Evolutionary conservation across 2,888 invertebrate species (phyloP), one percentile per base, ranked within the genome.

Genomic region (Ormyrus nitidulus): DNA sequence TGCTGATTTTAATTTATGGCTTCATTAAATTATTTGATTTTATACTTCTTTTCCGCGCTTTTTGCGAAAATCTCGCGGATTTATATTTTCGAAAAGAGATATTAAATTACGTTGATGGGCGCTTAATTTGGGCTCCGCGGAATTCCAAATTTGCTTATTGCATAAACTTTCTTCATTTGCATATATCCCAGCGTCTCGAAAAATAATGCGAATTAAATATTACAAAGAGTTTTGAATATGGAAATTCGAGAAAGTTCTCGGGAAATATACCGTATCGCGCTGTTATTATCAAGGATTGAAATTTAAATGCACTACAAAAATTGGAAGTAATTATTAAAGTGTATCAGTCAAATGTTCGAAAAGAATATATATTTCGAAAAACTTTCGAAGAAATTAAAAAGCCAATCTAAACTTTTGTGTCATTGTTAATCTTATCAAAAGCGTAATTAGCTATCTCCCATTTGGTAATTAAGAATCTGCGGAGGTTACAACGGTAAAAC

Each of bases 361-460:
- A 34, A 4, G 34, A 34, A 34, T 4, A 3, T 4, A 34, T 4
- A 34, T 34, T 34, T 34, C 34, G 34, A 34, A 34, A 34, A 34
- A 34, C 0, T 34, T 2, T 34, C 3, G 0, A 34, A 34, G 34
- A 34, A 34, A 34, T 34, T 34, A 34, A 34, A 34, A 34, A 4
- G 34, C 34, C 34, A 34, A 34, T 34, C 34, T 34, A 34, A 34
- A 4, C 3, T 34, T 34, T 34, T 34, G 34, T 34, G 34, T 34
- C 34, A 34, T 65, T 73, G 19, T 73, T 64, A 56, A 56, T 54
- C 64, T 62, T 48, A 65, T 65, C 65, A 19, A 51, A 70, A 77
- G 64, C 44, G 9, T 53, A 70, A 77, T 70, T 69, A 54, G 62
- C 56, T 75, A 77, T 70, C 76, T 54, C 44, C 62, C 64, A 77